A percentile compares a stretch with the other conserved stretches of the same genome.
Conservation (phyloP, 2,888 invertebrate species). For the Hypomecis atomaria region DNA sequence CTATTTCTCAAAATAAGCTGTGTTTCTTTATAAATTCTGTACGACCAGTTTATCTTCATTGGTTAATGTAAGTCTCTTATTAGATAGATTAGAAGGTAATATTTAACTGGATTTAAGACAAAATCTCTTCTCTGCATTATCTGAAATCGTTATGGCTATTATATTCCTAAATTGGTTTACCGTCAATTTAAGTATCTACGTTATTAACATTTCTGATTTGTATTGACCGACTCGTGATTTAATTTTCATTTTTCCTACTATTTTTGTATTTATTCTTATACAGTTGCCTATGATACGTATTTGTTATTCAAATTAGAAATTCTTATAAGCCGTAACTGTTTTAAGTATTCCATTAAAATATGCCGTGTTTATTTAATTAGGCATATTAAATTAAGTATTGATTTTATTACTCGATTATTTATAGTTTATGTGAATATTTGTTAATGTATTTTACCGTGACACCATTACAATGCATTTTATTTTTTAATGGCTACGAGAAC, state of each 20-base stretch:
- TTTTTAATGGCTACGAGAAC: neutral
- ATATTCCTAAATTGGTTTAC: constrained; percentile 26
- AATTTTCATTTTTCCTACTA: constrained; percentile 34
- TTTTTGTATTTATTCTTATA: constrained; percentile 30
- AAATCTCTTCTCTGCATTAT: neutral
- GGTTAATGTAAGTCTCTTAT: neutral
- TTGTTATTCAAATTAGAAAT: constrained; percentile 52
- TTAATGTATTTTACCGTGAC: constrained; percentile 18
- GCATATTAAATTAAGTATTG: constrained; percentile 36
- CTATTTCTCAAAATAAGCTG: neutral
- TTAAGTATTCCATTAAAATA: constrained; percentile 39
- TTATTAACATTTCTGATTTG: constrained; percentile 32
- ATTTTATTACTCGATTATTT: constrained; percentile 32
- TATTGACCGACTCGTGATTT: constrained; percentile 29
- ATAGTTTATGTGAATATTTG: constrained; percentile 14
- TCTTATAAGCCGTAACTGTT: constrained; percentile 40
- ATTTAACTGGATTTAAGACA: neutral
- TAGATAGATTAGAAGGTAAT: neutral
- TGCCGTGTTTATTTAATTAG: constrained; percentile 47
- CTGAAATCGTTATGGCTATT: constrained; percentile 13
- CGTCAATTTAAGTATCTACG: constrained; percentile 26
- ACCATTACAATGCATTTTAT: constrained; percentile 12
- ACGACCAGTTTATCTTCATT: neutral
- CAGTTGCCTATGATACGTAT: constrained; percentile 45
- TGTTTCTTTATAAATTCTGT: neutral